Evolutionary conservation across 2,888 invertebrate species (phyloP), one percentile per base, ranked within the genome.

Genomic region (Epistrophe eligans): DNA sequence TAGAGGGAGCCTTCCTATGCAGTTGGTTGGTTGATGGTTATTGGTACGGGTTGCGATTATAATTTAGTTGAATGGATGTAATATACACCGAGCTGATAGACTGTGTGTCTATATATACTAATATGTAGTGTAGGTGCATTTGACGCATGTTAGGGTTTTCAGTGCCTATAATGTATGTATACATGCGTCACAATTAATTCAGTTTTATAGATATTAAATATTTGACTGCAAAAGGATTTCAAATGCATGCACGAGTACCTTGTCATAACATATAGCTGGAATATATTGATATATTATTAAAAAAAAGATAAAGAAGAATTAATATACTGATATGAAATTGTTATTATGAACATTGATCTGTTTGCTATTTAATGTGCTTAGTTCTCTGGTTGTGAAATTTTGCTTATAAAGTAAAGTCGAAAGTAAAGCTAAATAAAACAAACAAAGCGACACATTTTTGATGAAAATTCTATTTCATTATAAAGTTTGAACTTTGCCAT

Each of bases 21-120:
- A 8, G 8, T 48, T 70, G 70, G 43, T 62, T 62, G 62, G 17
- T 50, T 17, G 19, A 45, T 67, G 66, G 35, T 48, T 43, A 60
- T 60, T 60, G 19, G 28, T 64, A 38, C 50, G 67, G 66, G 67
- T 8, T 50, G 19, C 17, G 11, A 19, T 66, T 48, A 0, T 48
- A 32, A 60, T 48, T 64, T 48, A n/a, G 24, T 45, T 43, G 48
- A 48, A 50, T 66, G 19, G 19, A 50, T 19, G 66, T 13, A 35
- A 48, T 35, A 13, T n/a, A 66, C 45, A 32, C n/a, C 28, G 17
- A 35, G 35, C 9, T 57, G n/a, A 9, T 45, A n/a, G 5, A 52
- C 13, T 55, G 24, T 55, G 13, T 55, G 28, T 8, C 7, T 55
- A 24, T 48, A 9, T 55, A 24, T 48, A 9, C n/a, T 55, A 55